Evolutionary conservation across 1,140 invertebrate species (phyloP).

Genomic region (Neelides sp.): DNA sequence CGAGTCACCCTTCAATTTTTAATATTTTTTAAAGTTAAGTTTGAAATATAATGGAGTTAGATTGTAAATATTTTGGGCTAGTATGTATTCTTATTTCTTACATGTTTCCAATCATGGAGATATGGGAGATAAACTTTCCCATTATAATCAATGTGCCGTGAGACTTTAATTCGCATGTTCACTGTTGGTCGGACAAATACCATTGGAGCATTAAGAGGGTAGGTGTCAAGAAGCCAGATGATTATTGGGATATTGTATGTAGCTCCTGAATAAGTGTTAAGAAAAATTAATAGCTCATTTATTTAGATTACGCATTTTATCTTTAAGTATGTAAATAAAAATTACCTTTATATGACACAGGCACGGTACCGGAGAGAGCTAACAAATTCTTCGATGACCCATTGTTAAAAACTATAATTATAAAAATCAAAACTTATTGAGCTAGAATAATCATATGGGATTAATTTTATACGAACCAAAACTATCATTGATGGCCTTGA

Average conservation of each 20-base stretch:
- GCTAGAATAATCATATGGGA: conserved; percentile 5
- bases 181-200: conserved; percentile 91
- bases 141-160: conserved; percentile 83
- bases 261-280: conserved; percentile 53
- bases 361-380: conserved; percentile 81
- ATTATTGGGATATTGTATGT: conserved; percentile 93
- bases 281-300: conserved; percentile 24
- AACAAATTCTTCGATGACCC: conserved; percentile 67
- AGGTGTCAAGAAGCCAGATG: conserved; percentile 92
- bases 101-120: conserved; percentile 84
- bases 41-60: conserved; percentile 7
- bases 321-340: conserved; percentile 9
- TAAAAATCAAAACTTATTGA: conserved; percentile 5
- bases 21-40: background rate
- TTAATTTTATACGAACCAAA: conserved; percentile 44
- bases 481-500: conserved; percentile 48
- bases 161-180: conserved; percentile 91
- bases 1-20: conserved; percentile 50
- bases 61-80: conserved; percentile 25
- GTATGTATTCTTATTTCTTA: no score
- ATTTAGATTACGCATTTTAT: background rate
- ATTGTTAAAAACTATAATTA: conserved; percentile 72
- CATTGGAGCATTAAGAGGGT: conserved; percentile 93
- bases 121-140: conserved; percentile 95
- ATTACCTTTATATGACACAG: conserved; percentile 74